Percentiles rank a stretch among this genome's conserved stretches.
These are phyloP conservation scores for Hermatobates lingyangjiaoensis DNA, from an alignment of 1,140 invertebrate species.

Conservation along the genomic window DNA sequence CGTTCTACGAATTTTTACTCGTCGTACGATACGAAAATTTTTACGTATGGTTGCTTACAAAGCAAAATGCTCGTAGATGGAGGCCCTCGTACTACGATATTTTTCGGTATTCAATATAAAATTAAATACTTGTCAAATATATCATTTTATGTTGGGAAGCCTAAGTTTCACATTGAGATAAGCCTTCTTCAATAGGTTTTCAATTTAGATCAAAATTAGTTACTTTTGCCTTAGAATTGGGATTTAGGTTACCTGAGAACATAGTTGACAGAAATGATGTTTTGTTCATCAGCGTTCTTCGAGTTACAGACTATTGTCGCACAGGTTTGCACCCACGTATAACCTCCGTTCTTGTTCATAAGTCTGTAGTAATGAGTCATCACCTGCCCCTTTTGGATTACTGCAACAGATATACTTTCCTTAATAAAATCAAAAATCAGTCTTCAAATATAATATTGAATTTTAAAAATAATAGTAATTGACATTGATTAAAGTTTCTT, in stretches of 20 bases:
- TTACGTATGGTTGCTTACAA: too few species aligned
- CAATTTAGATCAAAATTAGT: background rate
- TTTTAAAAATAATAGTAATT: too few species aligned
- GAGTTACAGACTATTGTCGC: slow-evolving; percentile 88
- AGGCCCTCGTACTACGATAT: too few species aligned
- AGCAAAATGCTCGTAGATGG: too few species aligned
- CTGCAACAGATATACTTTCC: slow-evolving; percentile 37
- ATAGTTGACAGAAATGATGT: slow-evolving; percentile 90
- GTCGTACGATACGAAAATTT: too few species aligned
- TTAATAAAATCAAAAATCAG: background rate
- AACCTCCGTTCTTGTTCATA: slow-evolving; percentile 90
- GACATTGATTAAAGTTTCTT: too few species aligned
- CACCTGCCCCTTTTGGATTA: slow-evolving; percentile 91
- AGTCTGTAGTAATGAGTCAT: slow-evolving; percentile 87
- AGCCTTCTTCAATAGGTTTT: background rate
- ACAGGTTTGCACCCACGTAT: slow-evolving; percentile 90
- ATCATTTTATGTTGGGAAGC: background rate
- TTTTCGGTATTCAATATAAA: background rate
- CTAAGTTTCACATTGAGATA: background rate
- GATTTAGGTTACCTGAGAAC: slow-evolving; percentile 54
- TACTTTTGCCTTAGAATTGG: background rate
- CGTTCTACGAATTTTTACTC: too few species aligned
- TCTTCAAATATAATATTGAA: too few species aligned
- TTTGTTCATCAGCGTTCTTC: slow-evolving; percentile 88
- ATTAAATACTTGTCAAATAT: background rate